Conservation (phyloP, 1,140 invertebrate genomes). For the Camponotus pennsylvanicus region DNA sequence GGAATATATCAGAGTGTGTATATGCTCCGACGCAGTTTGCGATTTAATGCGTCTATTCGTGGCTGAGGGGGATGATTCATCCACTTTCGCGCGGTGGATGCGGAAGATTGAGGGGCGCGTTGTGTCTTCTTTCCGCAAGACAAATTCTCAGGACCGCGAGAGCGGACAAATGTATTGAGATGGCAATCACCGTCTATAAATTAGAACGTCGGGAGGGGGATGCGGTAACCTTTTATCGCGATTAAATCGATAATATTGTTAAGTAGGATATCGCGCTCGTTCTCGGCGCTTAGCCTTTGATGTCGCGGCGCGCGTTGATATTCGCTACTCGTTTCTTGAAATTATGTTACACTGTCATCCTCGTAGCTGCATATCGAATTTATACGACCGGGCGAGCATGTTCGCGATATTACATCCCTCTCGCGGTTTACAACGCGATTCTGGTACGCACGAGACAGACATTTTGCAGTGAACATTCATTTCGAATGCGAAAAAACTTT, state of each 20-base stretch:
- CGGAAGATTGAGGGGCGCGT: constrained; percentile 49
- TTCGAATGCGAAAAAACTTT: not conserved
- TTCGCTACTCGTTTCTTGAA: constrained; percentile 18
- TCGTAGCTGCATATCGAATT: not conserved
- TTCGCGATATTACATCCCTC: constrained; percentile 11
- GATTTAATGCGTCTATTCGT: constrained; percentile 69
- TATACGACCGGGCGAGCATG: constrained; percentile 1
- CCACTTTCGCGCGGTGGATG: not conserved
- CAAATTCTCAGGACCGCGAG: constrained; percentile 70
- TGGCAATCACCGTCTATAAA: constrained; percentile 72
- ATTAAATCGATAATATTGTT: constrained; percentile 79
- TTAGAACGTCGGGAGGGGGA: constrained; percentile 64
- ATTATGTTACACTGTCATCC: constrained; percentile 43
- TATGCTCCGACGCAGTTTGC: constrained; percentile 41
- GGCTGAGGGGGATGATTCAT: not conserved
- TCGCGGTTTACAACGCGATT: constrained; percentile 3
- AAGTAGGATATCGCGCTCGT: constrained; percentile 66
- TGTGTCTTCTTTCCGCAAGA: constrained; percentile 67
- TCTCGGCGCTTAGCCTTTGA: constrained; percentile 48
- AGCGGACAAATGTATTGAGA: constrained; percentile 73
- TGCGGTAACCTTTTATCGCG: constrained; percentile 76
- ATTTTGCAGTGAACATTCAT: not conserved
- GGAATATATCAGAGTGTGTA: constrained; percentile 37
- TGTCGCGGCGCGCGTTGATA: constrained; percentile 35
- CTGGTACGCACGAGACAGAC: not conserved